Evolutionary conservation across 2,888 invertebrate species (phyloP).

Genomic region (Ceratothoa steindachneri): DNA sequence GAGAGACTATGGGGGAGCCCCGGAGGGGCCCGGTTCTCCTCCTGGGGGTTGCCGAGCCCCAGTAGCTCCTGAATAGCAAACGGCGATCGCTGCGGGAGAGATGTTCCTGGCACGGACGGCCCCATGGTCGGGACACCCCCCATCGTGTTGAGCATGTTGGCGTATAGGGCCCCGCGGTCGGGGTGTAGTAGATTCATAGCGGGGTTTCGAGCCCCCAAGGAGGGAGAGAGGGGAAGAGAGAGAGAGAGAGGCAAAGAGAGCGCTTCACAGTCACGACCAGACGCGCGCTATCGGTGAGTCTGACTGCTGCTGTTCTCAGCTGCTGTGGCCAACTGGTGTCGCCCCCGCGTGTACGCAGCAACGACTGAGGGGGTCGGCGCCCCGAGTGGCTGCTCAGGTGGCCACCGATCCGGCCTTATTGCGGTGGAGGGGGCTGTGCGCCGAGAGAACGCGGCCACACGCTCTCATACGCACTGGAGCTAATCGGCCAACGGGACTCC

Average conservation of each 20-base stretch:
- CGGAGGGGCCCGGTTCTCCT: conserved; percentile 1
- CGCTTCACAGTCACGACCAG: neutral
- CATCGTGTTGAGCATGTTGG: conserved; percentile 38
- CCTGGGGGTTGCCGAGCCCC: conserved; percentile 10
- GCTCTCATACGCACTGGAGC: conserved; percentile 37
- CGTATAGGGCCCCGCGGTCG: conserved; percentile 37
- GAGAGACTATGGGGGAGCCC: conserved; percentile 17
- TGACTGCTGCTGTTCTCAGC: neutral
- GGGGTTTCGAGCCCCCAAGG: neutral
- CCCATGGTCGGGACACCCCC: conserved; percentile 37
- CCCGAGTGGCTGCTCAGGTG: conserved; percentile 44
- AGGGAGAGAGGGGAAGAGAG: too few species aligned
- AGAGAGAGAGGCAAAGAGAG: too few species aligned
- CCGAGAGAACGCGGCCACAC: conserved; percentile 28
- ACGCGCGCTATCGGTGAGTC: neutral
- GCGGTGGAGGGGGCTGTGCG: conserved; percentile 30
- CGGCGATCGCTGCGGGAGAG: conserved; percentile 55
- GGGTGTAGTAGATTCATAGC: conserved; percentile 41
- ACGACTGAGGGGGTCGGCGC: conserved; percentile 32
- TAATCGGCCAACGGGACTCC: conserved; percentile 30
- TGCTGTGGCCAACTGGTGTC: neutral
- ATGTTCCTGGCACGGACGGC: conserved; percentile 27
- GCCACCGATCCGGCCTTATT: conserved; percentile 44
- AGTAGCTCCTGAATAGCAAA: conserved; percentile 66
- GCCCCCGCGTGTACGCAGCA: conserved; percentile 12